phyloP scores from a whole-genome alignment of 2,113 vertebrate species.

The Muntiacus reevesi region DNA sequence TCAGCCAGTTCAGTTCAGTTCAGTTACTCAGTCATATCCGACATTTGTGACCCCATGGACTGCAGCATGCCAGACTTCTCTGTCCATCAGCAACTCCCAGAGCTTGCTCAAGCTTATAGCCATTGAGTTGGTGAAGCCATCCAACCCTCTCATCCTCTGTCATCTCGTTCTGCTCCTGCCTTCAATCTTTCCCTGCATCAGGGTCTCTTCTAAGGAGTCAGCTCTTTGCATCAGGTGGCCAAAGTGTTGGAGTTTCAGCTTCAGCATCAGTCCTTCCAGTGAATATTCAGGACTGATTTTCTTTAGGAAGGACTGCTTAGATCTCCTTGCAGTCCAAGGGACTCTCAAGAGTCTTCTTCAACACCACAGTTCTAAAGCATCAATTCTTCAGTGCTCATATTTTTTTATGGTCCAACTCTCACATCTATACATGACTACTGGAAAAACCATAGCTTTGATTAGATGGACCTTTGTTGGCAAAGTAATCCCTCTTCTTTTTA shows the following conservation, averaged over 20 bases:
- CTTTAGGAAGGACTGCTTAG: not conserved
- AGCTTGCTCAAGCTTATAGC: not conserved
- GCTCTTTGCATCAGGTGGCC: not conserved
- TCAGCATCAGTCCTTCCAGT: not conserved
- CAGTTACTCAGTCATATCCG: not conserved
- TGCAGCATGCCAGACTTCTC: not conserved
- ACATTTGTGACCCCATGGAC: not conserved
- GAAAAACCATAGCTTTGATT: not conserved
- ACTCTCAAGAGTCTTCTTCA: not conserved
- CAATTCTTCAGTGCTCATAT: not conserved
- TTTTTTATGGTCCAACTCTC: not conserved
- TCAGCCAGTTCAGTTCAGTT: not conserved
- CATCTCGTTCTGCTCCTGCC: fast-evolving
- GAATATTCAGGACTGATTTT: not conserved
- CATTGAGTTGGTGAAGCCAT: not conserved
- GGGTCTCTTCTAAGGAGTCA: not conserved
- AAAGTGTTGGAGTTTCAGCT: not conserved
- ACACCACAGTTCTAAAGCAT: not conserved
- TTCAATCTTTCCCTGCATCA: not conserved
- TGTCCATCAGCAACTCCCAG: not conserved
- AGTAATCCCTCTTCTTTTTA: not conserved
- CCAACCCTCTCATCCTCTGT: not conserved
- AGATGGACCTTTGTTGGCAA: not conserved
- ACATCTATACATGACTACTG: not conserved
- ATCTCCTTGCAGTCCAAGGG: not conserved